Base-by-base conservation (phyloP, 2,888 invertebrate species). In the Sinhomidia bicolor region DNA sequence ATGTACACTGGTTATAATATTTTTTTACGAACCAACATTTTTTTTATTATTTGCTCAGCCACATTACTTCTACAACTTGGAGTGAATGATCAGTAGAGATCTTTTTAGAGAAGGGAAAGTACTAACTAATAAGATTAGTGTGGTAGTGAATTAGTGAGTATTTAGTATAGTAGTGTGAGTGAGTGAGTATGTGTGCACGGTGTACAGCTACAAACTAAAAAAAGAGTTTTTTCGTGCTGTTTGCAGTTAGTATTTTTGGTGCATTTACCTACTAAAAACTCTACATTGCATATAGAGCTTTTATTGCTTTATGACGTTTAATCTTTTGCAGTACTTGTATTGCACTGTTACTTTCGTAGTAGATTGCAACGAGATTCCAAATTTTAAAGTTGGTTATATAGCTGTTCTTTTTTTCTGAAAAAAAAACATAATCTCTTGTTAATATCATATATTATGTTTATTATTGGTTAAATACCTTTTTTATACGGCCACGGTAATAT, bases 81-180 rank as follows among this genome's bases (percentile, higher is more conserved):
- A 29, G 4, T 54, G 23, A 29, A 51, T 76, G 76, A 76, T 78
- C 78, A 47, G 14, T 14, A 74, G 17, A 32, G 20, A 71, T 36
- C 36, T 32, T 36, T 74, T 57, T 12, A 41, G 32, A 57, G 78
- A 78, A 78, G 78, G 78, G 78, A 78, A 78, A 78, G 78, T 78
- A 78, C 57, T 78, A 78, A 78, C n/a, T n/a, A n/a, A n/a, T 78
- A 57, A 54, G 78, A 78, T 78, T 78, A 78, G 20, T 57, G 32
- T 54, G 14, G n/a, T 47, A 47, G 26, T 26, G 68, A 1, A 41
- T 20, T 47, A 36, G n/a, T 14, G 47, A 23, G 29, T 74, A 68
- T n/a, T n/a, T n/a, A n/a, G 51, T 47, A 17, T 62, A 76, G 17
- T 54, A 4, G 47, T 76, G 71, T 47, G 26, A n/a, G n/a, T n/a